Percentiles rank a stretch among this genome's conserved stretches.
Evolutionary conservation across 2,797 vertebrate genomes (phyloP).

Genomic region (Decapterus maruadsi): DNA sequence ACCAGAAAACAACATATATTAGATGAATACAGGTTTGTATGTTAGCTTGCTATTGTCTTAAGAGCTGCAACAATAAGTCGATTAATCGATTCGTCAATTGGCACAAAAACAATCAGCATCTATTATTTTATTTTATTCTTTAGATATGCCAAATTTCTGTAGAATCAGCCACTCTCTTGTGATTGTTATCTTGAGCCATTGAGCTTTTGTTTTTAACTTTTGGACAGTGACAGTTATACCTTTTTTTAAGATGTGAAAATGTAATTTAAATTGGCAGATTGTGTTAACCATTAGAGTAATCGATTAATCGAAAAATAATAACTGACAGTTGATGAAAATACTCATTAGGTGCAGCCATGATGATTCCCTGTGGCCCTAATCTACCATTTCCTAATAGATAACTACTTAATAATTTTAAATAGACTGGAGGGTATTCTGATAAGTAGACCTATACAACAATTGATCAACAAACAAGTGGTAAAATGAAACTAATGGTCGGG

Average conservation of each 20-base stretch:
- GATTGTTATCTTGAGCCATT: background rate
- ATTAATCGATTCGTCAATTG: background rate
- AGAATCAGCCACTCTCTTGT: background rate
- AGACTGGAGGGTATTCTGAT: background rate
- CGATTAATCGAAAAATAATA: background rate
- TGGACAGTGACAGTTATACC: background rate
- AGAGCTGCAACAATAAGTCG: constrained; percentile 1
- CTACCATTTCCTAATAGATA: background rate
- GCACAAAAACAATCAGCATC: background rate
- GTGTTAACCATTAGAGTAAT: background rate
- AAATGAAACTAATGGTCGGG: constrained; percentile 7
- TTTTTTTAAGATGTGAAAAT: background rate
- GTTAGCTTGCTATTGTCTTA: constrained; percentile 17
- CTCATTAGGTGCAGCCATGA: background rate
- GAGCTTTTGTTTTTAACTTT: background rate
- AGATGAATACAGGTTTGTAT: constrained; percentile 24
- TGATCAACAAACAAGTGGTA: background rate
- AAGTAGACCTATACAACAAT: background rate
- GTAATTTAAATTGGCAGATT: background rate
- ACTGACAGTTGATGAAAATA: background rate
- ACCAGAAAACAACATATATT: constrained; percentile 54
- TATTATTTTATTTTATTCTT: too few relatives aligned
- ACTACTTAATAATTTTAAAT: background rate
- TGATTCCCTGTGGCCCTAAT: background rate
- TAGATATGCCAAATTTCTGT: background rate